These are phyloP conservation scores for Petrolisthes cinctipes DNA, from an alignment of 2,888 invertebrate genomes.

Conservation along the genomic window DNA sequence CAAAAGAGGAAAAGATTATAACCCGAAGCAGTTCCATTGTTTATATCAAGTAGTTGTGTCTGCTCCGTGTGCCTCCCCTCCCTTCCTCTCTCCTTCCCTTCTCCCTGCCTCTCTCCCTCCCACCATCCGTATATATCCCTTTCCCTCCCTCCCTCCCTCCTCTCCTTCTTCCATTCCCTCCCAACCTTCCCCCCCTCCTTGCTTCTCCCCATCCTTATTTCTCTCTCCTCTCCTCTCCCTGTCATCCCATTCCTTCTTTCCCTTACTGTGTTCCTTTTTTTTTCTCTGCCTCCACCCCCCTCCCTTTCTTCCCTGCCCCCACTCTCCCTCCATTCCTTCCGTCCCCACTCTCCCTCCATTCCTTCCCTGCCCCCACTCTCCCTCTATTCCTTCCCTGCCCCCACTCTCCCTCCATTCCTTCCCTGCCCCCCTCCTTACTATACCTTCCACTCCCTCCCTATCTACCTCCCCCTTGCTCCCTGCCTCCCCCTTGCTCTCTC, in stretches of 20 bases:
- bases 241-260: not conserved
- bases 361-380: not conserved
- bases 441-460: not conserved
- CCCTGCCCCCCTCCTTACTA: not conserved
- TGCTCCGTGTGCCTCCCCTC: slow-evolving; percentile 17
- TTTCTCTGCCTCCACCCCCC: not conserved
- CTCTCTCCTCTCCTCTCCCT: not conserved
- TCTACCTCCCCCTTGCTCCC: not conserved
- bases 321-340: not conserved
- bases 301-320: not conserved
- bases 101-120: not conserved
- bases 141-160: not conserved
- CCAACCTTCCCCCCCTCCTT: not conserved
- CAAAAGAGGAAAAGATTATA: slow-evolving; percentile 61
- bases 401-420: not conserved
- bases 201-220: not conserved
- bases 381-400: not conserved
- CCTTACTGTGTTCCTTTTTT: not conserved
- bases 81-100: not conserved
- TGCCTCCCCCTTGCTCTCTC: not conserved
- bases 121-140: not conserved
- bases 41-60: slow-evolving; percentile 58
- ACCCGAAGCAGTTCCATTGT: slow-evolving; percentile 58
- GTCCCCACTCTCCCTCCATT: too few relatives aligned
- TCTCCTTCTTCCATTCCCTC: not conserved